Percentiles rank a stretch among this genome's conserved stretches.
These are phyloP conservation scores for Centropristis striata DNA, from an alignment of 2,113 vertebrate species.

Conservation along the genomic window DNA sequence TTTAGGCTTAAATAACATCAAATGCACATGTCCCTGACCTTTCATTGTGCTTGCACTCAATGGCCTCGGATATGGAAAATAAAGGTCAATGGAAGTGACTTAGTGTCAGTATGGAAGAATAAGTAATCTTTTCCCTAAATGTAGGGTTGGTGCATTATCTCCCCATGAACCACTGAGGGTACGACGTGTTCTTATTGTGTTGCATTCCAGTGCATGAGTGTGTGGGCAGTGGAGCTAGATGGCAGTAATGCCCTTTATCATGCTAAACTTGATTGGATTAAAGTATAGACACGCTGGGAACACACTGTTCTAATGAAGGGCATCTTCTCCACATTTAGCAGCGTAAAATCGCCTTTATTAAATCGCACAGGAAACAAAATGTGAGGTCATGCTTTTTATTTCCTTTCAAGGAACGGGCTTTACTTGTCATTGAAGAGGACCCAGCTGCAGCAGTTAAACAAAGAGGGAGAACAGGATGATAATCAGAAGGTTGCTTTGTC, in stretches of 20 bases:
- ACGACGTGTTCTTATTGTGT: slow-evolving; percentile 13
- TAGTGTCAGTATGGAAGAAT: slow-evolving; percentile 7
- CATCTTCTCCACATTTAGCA: slow-evolving; percentile 76
- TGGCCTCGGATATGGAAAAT: background rate
- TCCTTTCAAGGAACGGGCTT: slow-evolving; percentile 47
- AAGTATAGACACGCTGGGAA: slow-evolving; percentile 54
- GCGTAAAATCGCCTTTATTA: slow-evolving; percentile 83
- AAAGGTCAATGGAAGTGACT: slow-evolving; percentile 42
- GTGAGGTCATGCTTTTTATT: slow-evolving; percentile 67
- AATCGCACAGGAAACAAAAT: slow-evolving; percentile 77
- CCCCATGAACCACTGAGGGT: background rate
- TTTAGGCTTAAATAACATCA: background rate
- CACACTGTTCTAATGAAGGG: slow-evolving; percentile 78
- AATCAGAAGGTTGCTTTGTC: slow-evolving; percentile 23
- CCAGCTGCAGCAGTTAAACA: slow-evolving; percentile 17
- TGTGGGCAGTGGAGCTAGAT: slow-evolving; percentile 35
- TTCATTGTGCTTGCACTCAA: background rate
- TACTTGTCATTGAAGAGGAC: slow-evolving; percentile 29
- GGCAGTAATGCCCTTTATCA: slow-evolving; percentile 76
- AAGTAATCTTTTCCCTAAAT: background rate
- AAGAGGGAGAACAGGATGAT: background rate
- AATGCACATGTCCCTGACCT: background rate
- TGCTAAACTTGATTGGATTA: slow-evolving; percentile 82
- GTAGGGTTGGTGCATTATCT: slow-evolving; percentile 31
- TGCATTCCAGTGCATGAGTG: slow-evolving; percentile 35